Evolutionary conservation across 2,888 invertebrate species (phyloP).

Genomic region (Perithous albicinctus): DNA sequence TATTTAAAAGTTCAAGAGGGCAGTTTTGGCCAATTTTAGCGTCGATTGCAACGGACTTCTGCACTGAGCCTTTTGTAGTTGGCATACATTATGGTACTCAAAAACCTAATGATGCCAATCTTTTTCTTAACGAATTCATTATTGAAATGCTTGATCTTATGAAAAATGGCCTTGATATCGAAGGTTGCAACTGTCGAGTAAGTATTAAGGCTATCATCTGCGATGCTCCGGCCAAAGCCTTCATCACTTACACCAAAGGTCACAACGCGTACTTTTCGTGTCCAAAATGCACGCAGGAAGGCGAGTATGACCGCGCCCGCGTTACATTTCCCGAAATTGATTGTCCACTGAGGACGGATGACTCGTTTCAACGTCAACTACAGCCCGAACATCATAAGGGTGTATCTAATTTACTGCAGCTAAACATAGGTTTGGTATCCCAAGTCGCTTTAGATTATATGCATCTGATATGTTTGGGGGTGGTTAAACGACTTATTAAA

Average conservation of each 20-base stretch:
- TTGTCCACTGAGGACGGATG: constrained; percentile 56
- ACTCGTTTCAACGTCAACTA: constrained; percentile 54
- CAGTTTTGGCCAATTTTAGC: constrained; percentile 73
- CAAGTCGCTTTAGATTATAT: constrained; percentile 59
- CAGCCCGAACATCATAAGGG: constrained; percentile 71
- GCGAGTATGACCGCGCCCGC: constrained; percentile 24
- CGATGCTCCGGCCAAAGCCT: constrained; percentile 69
- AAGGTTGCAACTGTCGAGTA: constrained; percentile 42
- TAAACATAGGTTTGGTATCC: constrained; percentile 71
- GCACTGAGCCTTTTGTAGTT: constrained; percentile 25
- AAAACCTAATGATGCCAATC: constrained; percentile 66
- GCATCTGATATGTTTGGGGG: constrained; percentile 66
- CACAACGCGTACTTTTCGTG: constrained; percentile 68
- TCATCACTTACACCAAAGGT: constrained; percentile 60
- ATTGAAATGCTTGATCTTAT: constrained; percentile 62
- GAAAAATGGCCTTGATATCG: constrained; percentile 49
- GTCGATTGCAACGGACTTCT: constrained; percentile 41
- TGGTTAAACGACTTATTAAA: constrained; percentile 63
- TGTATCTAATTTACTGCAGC: constrained; percentile 63
- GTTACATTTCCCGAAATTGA: constrained; percentile 48
- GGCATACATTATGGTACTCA: constrained; percentile 59
- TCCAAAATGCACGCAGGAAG: constrained; percentile 62
- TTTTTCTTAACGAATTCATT: constrained; percentile 70
- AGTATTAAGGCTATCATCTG: constrained; percentile 64
- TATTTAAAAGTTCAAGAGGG: constrained; percentile 68